Evolutionary conservation across 1,140 invertebrate species (phyloP).

Genomic region (Lepidurus couesii): DNA sequence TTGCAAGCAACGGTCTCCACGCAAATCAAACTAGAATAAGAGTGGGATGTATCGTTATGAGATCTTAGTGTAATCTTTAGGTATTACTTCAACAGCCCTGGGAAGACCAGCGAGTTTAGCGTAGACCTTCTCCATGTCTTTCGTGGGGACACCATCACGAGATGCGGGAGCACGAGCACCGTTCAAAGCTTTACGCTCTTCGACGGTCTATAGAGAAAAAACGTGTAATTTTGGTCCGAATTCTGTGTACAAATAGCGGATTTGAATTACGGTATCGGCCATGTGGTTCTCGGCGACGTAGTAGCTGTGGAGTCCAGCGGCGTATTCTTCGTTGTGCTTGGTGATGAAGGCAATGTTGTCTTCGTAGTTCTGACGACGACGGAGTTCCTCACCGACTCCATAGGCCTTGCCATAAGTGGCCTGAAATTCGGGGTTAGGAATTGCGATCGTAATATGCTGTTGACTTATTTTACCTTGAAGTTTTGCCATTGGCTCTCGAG

Average conservation of each 20-base stretch:
- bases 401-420: slow-evolving; percentile 51
- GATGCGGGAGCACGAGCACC: background rate
- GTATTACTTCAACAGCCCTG: background rate
- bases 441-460: background rate
- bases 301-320: slow-evolving; percentile 27
- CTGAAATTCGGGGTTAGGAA: slow-evolving; percentile 41
- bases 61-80: background rate
- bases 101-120: slow-evolving; percentile 6
- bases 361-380: slow-evolving; percentile 51
- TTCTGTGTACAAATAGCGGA: background rate
- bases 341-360: slow-evolving; percentile 48
- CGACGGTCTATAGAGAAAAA: background rate
- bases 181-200: background rate
- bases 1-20: slow-evolving; percentile 45
- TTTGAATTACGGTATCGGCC: background rate
- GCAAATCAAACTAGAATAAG: slow-evolving; percentile 45
- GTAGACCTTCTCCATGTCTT: slow-evolving; percentile 18
- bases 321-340: slow-evolving; percentile 31
- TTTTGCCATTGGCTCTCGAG: slow-evolving; percentile 8
- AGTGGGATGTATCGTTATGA: background rate
- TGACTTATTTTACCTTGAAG: background rate
- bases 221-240: background rate
- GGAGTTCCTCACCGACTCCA: slow-evolving; percentile 43
- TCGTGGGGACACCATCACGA: background rate
- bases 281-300: slow-evolving; percentile 25